Base-by-base conservation (phyloP, 2,113 vertebrate species). In the Phyllostomus discolor region DNA sequence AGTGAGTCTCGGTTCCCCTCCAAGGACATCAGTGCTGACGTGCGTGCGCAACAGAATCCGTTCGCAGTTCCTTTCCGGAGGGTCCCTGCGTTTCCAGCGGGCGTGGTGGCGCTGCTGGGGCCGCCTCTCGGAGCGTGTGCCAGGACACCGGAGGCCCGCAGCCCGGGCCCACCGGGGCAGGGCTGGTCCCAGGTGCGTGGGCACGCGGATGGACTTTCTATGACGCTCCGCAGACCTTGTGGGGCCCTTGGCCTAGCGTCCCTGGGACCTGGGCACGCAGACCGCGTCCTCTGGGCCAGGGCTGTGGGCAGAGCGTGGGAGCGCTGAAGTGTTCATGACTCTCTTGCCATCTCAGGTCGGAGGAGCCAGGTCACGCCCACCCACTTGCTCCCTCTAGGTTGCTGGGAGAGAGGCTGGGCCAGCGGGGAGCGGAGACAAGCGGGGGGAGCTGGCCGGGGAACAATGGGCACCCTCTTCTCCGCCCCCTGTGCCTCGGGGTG, bases 1-100 rank as follows among this genome's bases (percentile, higher is more conserved):
- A 95, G 96, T 96, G 92, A 69, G 87, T 97, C 83, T 97, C 97
- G 97, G 96, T 70, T 59, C n/a, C 38, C 57, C 83, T 96, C 97
- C 96, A 97, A 84, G 96, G 88, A 96, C 96, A 94, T 96, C 22
- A 91, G 88, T 97, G 52, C 96, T 59, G 66, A 94, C 88, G 54
- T 33, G 59, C 82, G 62, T 33, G 66, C 82, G 80, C 64, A 87
- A 85, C 91, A 87, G 88, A 79, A 92, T 83, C 72, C 43, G 76
- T 52, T 73, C 1, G 0, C 50, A 75, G 85, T 64, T 87, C 57
- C 7, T 20, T 91, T 41, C 48, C 6, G 22, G 59, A 24, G 24
- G 57, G 67, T 52, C 69, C 59, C 92, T 20, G 52, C 59, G 5
- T 91, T 57, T 86, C 78, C 38, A 54, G 33, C n/a, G 52, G 14